A percentile compares a stretch with the other conserved stretches of the same genome.
Evolutionary conservation across 2,113 vertebrate genomes (phyloP).

Genomic region (Chloropsis cyanopogon): DNA sequence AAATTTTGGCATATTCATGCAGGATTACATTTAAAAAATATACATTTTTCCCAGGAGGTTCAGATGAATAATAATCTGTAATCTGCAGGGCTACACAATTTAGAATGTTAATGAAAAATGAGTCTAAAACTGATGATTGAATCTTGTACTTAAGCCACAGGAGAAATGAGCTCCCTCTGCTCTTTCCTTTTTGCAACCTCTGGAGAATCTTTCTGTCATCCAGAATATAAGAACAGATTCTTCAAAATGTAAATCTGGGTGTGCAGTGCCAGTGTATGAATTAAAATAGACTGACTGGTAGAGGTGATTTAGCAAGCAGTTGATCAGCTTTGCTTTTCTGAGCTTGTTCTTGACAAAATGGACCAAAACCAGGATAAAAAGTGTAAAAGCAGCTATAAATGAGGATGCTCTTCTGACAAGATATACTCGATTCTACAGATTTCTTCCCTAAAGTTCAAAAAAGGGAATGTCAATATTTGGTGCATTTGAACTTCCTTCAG

Average conservation of each 20-base stretch:
- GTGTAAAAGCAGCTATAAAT: background rate
- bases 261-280: background rate
- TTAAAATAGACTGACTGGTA: slow-evolving; percentile 15
- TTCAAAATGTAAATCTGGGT: slow-evolving; percentile 13
- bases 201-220: slow-evolving; percentile 28
- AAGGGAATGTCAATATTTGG: background rate
- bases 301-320: background rate
- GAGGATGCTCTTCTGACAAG: background rate
- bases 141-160: background rate
- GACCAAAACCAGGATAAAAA: background rate
- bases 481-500: background rate
- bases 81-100: background rate
- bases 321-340: slow-evolving; percentile 10
- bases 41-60: background rate
- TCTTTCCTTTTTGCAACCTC: background rate
- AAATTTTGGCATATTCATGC: background rate
- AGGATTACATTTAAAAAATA: background rate
- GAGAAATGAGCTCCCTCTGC: slow-evolving; percentile 6
- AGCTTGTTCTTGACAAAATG: background rate
- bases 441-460: background rate
- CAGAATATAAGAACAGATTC: slow-evolving; percentile 30
- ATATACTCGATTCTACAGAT: background rate
- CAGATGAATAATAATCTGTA: background rate
- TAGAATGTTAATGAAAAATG: slow-evolving; percentile 2
- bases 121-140: background rate